phyloP scores from a whole-genome alignment of 2,888 invertebrate genomes.

The Trachelus tabidus region DNA sequence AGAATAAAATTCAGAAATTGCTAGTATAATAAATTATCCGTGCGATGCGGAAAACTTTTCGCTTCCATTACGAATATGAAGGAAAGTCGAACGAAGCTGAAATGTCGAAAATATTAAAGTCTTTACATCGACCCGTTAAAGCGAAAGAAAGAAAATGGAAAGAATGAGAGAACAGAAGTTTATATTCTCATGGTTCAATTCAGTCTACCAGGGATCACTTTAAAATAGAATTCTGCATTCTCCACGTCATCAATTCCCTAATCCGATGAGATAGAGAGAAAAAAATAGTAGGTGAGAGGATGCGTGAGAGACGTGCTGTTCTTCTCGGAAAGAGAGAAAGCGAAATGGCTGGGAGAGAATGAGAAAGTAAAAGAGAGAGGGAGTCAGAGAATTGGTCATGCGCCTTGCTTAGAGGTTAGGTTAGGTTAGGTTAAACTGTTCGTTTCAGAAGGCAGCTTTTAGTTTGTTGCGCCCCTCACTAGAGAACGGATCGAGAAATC shows the following conservation, averaged over 20 bases:
- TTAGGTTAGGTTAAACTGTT: not conserved
- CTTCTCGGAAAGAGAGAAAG: not conserved
- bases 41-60: too few species aligned
- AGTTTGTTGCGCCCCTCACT: not conserved
- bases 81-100: not conserved
- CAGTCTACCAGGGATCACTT: slow-evolving; percentile 23
- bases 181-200: not conserved
- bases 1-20: too few species aligned
- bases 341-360: not conserved
- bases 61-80: too few species aligned
- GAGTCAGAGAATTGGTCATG: not conserved
- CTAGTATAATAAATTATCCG: too few species aligned
- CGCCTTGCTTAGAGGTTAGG: not conserved
- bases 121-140: not conserved
- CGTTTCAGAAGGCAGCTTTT: not conserved
- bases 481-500: not conserved
- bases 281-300: not conserved
- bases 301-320: too few species aligned
- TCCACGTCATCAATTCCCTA: slow-evolving; percentile 5
- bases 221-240: slow-evolving; percentile 31
- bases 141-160: not conserved
- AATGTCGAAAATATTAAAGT: not conserved
- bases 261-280: not conserved
- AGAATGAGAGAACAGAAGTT: not conserved
- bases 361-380: not conserved